Percentiles rank a stretch among this genome's conserved stretches.
Evolutionary conservation across 2,888 invertebrate species (phyloP).

Genomic region (Cylloceria caligata): DNA sequence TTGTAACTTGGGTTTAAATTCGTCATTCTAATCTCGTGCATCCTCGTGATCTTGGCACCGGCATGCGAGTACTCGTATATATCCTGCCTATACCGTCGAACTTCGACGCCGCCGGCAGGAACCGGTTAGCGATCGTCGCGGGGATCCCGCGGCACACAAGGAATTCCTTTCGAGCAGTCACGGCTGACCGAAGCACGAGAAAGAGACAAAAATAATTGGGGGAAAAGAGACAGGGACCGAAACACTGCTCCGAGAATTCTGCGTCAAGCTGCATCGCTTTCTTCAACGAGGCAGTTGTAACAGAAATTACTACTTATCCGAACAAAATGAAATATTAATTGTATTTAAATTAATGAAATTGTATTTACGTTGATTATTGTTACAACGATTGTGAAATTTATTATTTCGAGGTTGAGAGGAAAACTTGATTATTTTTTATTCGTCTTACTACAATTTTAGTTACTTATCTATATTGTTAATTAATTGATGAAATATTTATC

Average conservation of each 20-base stretch:
- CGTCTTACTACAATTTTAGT: no score
- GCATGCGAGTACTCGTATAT: not conserved
- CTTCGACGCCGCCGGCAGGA: slow-evolving; percentile 39
- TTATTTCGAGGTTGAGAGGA: no score
- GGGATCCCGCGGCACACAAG: slow-evolving; percentile 44
- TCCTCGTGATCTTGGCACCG: slow-evolving; percentile 26
- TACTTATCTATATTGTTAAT: no score
- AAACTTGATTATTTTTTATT: no score
- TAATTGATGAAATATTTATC: no score
- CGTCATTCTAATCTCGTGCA: slow-evolving; percentile 23
- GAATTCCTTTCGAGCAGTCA: slow-evolving; percentile 54
- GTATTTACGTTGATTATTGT: no score
- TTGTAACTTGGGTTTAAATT: slow-evolving; percentile 13
- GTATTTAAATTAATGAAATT: no score
- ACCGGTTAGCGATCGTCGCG: slow-evolving; percentile 58
- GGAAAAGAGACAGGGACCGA: not conserved
- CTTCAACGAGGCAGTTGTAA: no score
- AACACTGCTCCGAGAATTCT: not conserved
- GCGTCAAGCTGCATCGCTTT: not conserved
- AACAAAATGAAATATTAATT: not conserved
- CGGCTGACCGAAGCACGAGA: slow-evolving; percentile 13
- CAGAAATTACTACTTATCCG: not conserved
- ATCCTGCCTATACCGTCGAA: slow-evolving; percentile 22
- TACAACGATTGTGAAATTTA: no score
- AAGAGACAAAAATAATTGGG: slow-evolving; percentile 12